Conservation (phyloP, 2,888 invertebrate species). For the Polyploca ridens region DNA sequence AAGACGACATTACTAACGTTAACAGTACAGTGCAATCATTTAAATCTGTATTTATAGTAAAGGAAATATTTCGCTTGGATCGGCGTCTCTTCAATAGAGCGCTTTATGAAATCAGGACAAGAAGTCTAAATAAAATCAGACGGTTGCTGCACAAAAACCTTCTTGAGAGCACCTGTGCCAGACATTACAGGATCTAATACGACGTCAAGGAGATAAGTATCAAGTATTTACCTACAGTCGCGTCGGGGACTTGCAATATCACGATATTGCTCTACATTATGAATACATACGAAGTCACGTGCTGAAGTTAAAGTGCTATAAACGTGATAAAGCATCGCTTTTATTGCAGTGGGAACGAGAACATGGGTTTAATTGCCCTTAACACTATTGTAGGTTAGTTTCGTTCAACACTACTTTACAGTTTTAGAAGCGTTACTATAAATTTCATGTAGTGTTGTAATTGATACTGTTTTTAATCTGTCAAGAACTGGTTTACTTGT, state of each 20-base stretch:
- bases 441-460: not conserved
- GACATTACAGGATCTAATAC: too few species aligned
- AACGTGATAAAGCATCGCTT: not conserved
- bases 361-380: not conserved
- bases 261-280: not conserved
- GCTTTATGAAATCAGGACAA: too few species aligned
- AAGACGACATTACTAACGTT: too few species aligned
- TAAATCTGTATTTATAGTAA: too few species aligned
- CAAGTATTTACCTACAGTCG: not conserved
- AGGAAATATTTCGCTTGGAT: too few species aligned
- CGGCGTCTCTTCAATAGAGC: too few species aligned
- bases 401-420: not conserved
- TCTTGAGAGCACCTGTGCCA: too few species aligned
- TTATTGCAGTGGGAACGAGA: conserved; percentile 4
- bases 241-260: not conserved
- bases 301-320: conserved; percentile 1
- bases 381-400: not conserved
- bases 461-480: too few species aligned
- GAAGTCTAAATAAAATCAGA: too few species aligned
- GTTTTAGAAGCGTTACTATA: not conserved
- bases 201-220: not conserved
- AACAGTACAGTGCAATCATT: too few species aligned
- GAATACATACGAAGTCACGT: conserved; percentile 5
- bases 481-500: too few species aligned
- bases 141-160: too few species aligned